Base-by-base conservation (phyloP, 1,140 invertebrate species). In the Sarcophaga peregrina region DNA sequence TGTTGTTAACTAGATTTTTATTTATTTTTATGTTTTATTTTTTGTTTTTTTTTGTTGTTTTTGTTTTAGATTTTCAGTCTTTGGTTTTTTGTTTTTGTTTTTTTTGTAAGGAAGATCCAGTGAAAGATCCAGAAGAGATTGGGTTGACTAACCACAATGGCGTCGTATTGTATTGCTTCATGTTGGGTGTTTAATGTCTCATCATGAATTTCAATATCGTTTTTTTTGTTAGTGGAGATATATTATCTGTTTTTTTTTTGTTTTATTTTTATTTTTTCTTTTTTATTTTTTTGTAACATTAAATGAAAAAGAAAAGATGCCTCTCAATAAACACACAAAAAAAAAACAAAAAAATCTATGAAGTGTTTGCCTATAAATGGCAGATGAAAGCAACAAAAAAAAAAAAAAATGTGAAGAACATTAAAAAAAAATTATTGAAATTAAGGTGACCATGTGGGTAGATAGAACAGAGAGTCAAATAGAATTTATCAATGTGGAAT, bases 171-270 rank as follows among this genome's bases (percentile, higher is more conserved):
- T 78, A 50, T 50, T 20, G 75, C 47, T 78, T 78, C 75, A 52
- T 78, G 75, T 78, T 78, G 75, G 75, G 75, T 78, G 75, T 78
- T 78, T 78, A 78, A 78, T 78, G 75, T 78, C 75, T 78, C 75
- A 78, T 78, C 75, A 78, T 78, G 75, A 78, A 78, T 78, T 78
- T 78, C 75, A 78, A 78, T 78, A 78, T 78, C 50, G 17, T 68
- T 52, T 9, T 74, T 74, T 48, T n/a, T n/a, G n/a, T n/a, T 50
- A 78, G n/a, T 25, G 25, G 25, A 37, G 25, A 37, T 37, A 37
- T 37, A 37, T 37, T 37, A 37, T 37, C 25, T 37, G 25, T 37
- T 37, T 37, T 37, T 37, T 37, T 37, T 37, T 37, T 37, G 25
- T 37, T 37, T 37, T 37, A 2, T 37, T 37, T 37, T 37, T 37